Conservation (phyloP, 1,140 invertebrate species). For the Drosophila pachea region DNA sequence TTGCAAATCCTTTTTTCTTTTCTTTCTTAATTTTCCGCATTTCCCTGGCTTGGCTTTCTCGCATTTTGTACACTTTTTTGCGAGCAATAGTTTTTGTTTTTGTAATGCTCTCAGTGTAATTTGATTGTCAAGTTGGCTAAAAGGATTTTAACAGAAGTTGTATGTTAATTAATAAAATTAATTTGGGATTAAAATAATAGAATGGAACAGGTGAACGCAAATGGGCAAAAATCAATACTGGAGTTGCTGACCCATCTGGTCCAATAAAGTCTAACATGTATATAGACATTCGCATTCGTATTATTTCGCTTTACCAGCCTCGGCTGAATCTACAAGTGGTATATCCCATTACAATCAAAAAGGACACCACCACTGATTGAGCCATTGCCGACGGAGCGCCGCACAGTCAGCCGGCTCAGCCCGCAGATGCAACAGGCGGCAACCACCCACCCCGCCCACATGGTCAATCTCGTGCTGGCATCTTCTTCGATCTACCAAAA, state of each 20-base stretch:
- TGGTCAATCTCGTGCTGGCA: conserved; percentile 31
- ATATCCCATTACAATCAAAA: conserved; percentile 74
- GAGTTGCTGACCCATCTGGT: no score
- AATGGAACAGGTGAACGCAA: not conserved
- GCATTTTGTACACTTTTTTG: not conserved
- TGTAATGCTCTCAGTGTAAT: conserved; percentile 1
- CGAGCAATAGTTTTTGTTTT: conserved; percentile 7
- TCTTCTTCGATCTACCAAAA: conserved; percentile 65
- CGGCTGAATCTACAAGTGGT: conserved; percentile 69
- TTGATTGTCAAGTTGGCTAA: not conserved
- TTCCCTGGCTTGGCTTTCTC: conserved; percentile 4
- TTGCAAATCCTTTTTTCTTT: conserved; percentile 1
- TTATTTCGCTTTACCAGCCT: not conserved
- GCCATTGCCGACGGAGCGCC: conserved; percentile 52
- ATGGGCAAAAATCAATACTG: no score
- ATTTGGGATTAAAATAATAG: not conserved
- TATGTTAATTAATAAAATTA: not conserved
- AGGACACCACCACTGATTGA: conserved; percentile 70
- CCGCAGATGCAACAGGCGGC: conserved; percentile 37
- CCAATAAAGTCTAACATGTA: not conserved
- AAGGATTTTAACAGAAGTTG: not conserved
- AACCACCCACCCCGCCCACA: conserved; percentile 8
- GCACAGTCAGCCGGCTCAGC: conserved; percentile 45
- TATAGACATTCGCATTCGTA: not conserved
- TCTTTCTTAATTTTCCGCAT: conserved; percentile 12